phyloP scores from a whole-genome alignment of 2,113 vertebrate species.

The Melanerpes formicivorus region DNA sequence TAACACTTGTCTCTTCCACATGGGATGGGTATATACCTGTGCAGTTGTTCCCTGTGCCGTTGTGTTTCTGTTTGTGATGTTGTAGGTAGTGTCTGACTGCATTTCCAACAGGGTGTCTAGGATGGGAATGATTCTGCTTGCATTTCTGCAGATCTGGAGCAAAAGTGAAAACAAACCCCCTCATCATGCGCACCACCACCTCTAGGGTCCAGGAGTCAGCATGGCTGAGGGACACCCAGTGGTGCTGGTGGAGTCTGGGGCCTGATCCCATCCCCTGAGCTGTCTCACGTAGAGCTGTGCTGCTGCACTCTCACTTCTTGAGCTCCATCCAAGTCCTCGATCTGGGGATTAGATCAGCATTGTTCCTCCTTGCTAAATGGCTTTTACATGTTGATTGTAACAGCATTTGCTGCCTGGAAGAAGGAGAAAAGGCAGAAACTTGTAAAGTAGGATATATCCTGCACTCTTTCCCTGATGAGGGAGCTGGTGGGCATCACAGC shows the following conservation, averaged over 20 bases:
- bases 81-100: background rate
- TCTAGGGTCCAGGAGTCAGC: background rate
- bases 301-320: background rate
- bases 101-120: background rate
- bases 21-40: background rate
- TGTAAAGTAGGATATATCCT: background rate
- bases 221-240: accelerated
- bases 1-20: background rate
- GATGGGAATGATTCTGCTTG: background rate
- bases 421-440: background rate
- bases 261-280: background rate
- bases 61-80: background rate
- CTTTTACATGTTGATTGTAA: slow-evolving; percentile 30
- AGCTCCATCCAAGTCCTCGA: background rate
- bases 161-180: background rate
- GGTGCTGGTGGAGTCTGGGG: background rate
- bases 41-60: accelerated
- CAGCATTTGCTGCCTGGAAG: background rate
- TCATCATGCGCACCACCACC: accelerated
- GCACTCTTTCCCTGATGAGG: background rate
- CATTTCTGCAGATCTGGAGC: background rate
- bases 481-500: background rate
- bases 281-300: background rate
- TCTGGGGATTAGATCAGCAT: slow-evolving; percentile 54
- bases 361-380: slow-evolving; percentile 26